phyloP scores from a whole-genome alignment of 2,113 vertebrate genomes.

The Penelope pileata region DNA sequence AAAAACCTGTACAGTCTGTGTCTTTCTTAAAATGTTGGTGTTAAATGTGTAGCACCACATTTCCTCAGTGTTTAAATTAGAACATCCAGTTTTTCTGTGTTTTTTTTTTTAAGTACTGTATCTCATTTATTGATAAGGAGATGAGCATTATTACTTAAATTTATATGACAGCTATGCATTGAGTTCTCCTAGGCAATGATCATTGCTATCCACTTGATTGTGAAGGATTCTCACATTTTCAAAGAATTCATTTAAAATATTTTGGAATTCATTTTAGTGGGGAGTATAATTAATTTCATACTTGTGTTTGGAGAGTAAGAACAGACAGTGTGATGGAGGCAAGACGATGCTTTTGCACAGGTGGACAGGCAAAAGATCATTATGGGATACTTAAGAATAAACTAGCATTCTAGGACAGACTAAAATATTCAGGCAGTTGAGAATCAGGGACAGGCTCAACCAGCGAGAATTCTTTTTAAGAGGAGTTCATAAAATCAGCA shows the following conservation, averaged over 20 bases:
- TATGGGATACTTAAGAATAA: background rate
- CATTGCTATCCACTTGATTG: background rate
- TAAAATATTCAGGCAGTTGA: background rate
- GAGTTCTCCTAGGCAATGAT: background rate
- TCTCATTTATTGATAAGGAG: background rate
- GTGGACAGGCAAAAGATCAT: background rate
- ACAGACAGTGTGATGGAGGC: background rate
- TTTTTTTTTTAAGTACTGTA: background rate
- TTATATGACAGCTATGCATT: background rate
- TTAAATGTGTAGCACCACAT: background rate
- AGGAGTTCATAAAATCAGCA: background rate
- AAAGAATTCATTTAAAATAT: too few species aligned
- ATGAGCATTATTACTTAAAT: background rate
- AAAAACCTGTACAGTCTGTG: background rate
- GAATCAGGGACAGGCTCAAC: background rate
- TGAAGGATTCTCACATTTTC: background rate
- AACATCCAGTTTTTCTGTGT: background rate
- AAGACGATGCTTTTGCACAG: background rate
- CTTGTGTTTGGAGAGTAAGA: background rate
- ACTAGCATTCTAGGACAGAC: background rate
- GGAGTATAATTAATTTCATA: background rate
- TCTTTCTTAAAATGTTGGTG: background rate
- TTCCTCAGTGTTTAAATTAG: background rate
- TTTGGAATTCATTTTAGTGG: background rate
- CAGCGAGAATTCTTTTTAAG: background rate